Evolutionary conservation across 2,888 invertebrate species (phyloP).

Genomic region (Pteria penguin): DNA sequence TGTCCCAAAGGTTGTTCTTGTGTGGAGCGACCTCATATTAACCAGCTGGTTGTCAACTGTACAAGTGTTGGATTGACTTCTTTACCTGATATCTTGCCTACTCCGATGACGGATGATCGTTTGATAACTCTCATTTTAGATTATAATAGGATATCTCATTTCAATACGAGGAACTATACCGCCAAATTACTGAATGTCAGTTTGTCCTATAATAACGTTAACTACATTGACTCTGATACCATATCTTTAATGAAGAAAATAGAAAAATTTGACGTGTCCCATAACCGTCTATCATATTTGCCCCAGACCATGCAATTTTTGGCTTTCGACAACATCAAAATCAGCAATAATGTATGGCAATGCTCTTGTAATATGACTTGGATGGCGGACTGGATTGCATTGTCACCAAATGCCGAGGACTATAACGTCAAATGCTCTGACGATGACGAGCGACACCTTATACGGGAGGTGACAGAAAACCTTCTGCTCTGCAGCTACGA

Average conservation of each 20-base stretch:
- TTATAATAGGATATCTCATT: constrained; percentile 37
- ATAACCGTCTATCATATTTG: constrained; percentile 28
- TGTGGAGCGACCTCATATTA: constrained; percentile 52
- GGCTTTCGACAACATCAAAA: constrained; percentile 33
- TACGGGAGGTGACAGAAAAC: constrained; percentile 34
- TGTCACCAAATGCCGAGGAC: constrained; percentile 24
- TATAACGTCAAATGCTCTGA: constrained; percentile 6
- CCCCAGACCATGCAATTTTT: constrained; percentile 46
- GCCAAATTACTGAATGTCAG: constrained; percentile 45
- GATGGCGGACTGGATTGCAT: constrained; percentile 51
- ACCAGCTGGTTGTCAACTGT: constrained; percentile 50
- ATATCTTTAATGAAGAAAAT: constrained; percentile 29
- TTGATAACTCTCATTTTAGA: constrained; percentile 46
- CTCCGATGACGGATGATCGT: constrained; percentile 20
- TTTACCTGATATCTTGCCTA: constrained; percentile 46
- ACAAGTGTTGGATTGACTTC: constrained; percentile 29
- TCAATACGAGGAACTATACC: constrained; percentile 39
- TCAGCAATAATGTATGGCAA: constrained; percentile 45
- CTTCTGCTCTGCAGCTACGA: constrained; percentile 18
- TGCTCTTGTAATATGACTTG: constrained; percentile 57
- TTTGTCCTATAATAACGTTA: constrained; percentile 41
- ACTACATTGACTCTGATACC: constrained; percentile 33
- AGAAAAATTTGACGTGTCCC: constrained; percentile 26
- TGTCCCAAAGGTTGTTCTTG: constrained; percentile 51
- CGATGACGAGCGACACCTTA: constrained; percentile 27